A percentile compares a stretch with the other conserved stretches of the same genome.
phyloP scores from a whole-genome alignment of 1,140 invertebrate species.

The Halictus rubicundus region DNA sequence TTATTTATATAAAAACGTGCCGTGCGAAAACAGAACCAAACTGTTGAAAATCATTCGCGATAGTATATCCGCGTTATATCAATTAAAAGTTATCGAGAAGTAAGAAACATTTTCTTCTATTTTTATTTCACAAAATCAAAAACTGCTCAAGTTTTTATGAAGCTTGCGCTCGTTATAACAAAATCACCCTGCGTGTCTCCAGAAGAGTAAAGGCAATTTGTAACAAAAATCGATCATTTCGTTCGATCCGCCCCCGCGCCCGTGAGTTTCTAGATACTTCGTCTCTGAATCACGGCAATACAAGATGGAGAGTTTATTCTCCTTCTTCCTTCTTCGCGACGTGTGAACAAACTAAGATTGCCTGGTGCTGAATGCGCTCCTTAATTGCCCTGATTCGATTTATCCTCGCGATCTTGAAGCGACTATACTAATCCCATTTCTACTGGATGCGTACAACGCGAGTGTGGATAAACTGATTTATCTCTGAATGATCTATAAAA shows the following conservation, averaged over 20 bases:
- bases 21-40: too few relatives aligned
- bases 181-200: slow-evolving; percentile 70
- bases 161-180: slow-evolving; percentile 51
- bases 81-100: too few relatives aligned
- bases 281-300: slow-evolving; percentile 12
- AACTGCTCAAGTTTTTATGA: too few relatives aligned
- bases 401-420: slow-evolving; percentile 50
- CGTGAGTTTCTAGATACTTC: not conserved
- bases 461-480: not conserved
- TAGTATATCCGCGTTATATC: too few relatives aligned
- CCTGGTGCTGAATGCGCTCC: slow-evolving; percentile 72
- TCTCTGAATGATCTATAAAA: not conserved
- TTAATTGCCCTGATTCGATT: slow-evolving; percentile 80
- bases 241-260: not conserved
- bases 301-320: slow-evolving; percentile 34
- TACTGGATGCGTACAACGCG: not conserved
- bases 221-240: slow-evolving; percentile 20
- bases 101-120: not conserved
- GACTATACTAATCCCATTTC: slow-evolving; percentile 47
- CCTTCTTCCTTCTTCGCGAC: not conserved
- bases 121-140: not conserved
- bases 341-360: slow-evolving; percentile 48
- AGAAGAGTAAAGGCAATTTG: slow-evolving; percentile 73
- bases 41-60: too few relatives aligned
- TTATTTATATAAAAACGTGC: too few relatives aligned